A percentile compares a stretch with the other conserved stretches of the same genome.
Conservation (phyloP, 92 coral and sea anemone species). For the Heteractis magnifica region DNA sequence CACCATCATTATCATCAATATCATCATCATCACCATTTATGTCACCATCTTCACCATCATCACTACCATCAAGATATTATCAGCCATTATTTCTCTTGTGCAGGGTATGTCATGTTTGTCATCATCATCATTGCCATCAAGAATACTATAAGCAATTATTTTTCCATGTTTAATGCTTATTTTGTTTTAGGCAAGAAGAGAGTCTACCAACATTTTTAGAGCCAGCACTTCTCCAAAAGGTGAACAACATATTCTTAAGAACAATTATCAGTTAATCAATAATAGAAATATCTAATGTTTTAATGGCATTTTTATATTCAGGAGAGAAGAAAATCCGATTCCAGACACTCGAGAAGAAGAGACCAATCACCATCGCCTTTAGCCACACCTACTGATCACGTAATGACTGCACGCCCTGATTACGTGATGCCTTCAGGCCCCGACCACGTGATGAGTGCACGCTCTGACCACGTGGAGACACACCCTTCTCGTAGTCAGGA, state of each 20-base stretch:
- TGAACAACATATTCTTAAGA: background rate
- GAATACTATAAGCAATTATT: background rate
- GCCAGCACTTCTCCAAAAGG: constrained; percentile 6
- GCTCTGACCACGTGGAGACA: constrained; percentile 25
- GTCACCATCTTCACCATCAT: background rate
- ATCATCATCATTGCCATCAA: background rate
- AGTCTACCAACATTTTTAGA: background rate
- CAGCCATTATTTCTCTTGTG: too few species aligned
- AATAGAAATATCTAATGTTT: background rate
- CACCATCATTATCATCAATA: background rate
- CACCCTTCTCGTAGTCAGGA: background rate
- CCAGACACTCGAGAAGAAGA: constrained; percentile 28
- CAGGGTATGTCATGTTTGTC: background rate
- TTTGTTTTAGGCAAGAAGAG: background rate
- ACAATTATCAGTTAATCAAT: background rate
- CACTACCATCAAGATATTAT: background rate
- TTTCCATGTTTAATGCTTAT: background rate
- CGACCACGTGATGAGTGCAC: too few species aligned
- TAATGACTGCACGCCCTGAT: background rate
- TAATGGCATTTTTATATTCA: background rate
- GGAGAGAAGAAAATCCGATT: constrained; percentile 24
- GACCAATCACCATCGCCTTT: constrained; percentile 18
- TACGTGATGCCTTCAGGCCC: background rate
- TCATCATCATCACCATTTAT: background rate
- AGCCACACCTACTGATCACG: constrained; percentile 15